phyloP scores from a whole-genome alignment of 2,888 invertebrate genomes.

The Noctuana brunneofusca region DNA sequence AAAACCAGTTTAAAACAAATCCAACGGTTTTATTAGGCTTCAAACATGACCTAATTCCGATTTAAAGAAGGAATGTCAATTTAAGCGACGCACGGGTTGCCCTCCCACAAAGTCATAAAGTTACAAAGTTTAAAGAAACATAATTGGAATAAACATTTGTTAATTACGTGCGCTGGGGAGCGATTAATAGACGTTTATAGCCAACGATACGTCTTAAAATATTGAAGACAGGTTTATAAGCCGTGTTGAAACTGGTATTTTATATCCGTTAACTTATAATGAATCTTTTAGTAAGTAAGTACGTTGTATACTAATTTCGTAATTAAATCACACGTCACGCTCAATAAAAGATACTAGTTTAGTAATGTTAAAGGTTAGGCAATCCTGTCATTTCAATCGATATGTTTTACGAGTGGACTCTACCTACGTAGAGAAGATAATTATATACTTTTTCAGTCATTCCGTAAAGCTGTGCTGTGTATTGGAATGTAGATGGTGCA shows the following conservation, averaged over 20 bases:
- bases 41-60: neutral
- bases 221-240: conserved; percentile 22
- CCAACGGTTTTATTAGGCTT: neutral
- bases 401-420: neutral
- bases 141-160: conserved; percentile 43
- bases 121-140: conserved; percentile 48
- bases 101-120: conserved; percentile 68
- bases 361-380: neutral
- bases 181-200: conserved; percentile 35
- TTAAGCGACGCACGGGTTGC: conserved; percentile 49
- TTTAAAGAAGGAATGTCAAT: conserved; percentile 41
- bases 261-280: conserved; percentile 19
- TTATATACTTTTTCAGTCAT: too few relatives aligned
- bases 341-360: conserved; percentile 11
- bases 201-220: conserved; percentile 26
- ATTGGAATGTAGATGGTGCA: neutral
- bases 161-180: conserved; percentile 42
- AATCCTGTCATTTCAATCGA: neutral
- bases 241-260: conserved; percentile 25
- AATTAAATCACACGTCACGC: conserved; percentile 20
- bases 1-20: too few relatives aligned
- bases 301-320: conserved; percentile 1
- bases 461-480: neutral
- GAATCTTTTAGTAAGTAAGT: conserved; percentile 11
- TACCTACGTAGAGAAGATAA: too few relatives aligned